A percentile compares a stretch with the other conserved stretches of the same genome.
phyloP scores from a whole-genome alignment of 2,888 invertebrate species.

The Cephus sareptanus region DNA sequence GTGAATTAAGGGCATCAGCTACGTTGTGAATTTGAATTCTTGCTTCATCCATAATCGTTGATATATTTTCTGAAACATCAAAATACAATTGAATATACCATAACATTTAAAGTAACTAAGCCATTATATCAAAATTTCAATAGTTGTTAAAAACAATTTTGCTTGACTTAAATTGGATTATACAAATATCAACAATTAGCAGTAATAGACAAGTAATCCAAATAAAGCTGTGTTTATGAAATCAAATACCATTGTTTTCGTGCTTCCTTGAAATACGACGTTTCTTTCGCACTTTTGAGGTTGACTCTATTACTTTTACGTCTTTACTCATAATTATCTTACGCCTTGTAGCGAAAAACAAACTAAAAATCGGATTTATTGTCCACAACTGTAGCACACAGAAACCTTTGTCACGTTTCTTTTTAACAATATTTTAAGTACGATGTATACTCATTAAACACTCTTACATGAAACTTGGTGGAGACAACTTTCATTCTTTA shows the following conservation, averaged over 20 bases:
- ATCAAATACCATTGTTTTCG: not conserved
- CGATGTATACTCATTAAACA: not conserved
- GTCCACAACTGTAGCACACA: not conserved
- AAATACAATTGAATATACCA: not conserved
- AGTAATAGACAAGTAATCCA: not conserved
- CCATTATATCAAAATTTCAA: not conserved
- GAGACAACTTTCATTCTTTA: not conserved
- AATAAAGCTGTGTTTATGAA: not conserved
- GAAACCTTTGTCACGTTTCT: not conserved
- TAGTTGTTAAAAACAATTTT: not conserved
- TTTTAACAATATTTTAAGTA: not conserved
- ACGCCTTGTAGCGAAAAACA: not conserved
- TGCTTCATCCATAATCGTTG: not conserved
- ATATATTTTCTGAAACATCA: not conserved
- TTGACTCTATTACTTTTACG: not conserved
- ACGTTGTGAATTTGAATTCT: not conserved
- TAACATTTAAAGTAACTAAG: not conserved
- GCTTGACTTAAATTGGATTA: not conserved
- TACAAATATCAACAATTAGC: not conserved
- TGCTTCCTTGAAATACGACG: not conserved
- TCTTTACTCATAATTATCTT: not conserved
- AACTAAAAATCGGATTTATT: not conserved
- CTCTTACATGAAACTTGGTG: not conserved
- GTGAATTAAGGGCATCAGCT: not conserved
- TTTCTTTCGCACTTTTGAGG: not conserved